Evolutionary conservation across 1,140 invertebrate genomes (phyloP).

Genomic region (Aphaenogaster floridana): DNA sequence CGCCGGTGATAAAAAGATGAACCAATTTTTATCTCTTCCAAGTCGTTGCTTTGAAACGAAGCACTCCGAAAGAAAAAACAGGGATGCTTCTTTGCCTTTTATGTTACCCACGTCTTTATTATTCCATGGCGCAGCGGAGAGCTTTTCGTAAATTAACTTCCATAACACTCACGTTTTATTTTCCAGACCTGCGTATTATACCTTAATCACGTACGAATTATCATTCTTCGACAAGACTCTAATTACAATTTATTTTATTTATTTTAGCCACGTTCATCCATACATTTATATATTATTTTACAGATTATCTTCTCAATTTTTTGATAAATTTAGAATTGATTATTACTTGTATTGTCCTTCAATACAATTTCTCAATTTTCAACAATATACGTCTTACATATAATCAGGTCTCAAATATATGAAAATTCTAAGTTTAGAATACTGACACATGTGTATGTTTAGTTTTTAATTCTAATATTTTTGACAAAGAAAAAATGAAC

Average conservation of each 20-base stretch:
- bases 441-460: not conserved
- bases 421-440: not conserved
- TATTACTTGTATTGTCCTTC: not conserved
- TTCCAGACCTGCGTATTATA: not conserved
- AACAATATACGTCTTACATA: not conserved
- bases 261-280: not conserved
- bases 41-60: slow-evolving; percentile 33
- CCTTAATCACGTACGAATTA: not conserved
- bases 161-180: not conserved
- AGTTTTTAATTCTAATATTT: not conserved
- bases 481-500: not conserved
- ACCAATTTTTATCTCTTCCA: slow-evolving; percentile 51
- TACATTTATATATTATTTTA: not conserved
- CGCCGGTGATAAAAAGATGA: slow-evolving; percentile 13
- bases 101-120: slow-evolving; percentile 1
- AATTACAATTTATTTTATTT: not conserved
- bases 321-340: not conserved
- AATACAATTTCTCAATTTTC: not conserved
- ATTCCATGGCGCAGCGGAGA: not conserved
- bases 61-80: slow-evolving; percentile 5
- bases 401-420: not conserved
- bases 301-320: not conserved
- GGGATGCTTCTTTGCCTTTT: slow-evolving; percentile 14
- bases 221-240: not conserved
- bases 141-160: slow-evolving; percentile 5